phyloP scores from a whole-genome alignment of 2,113 vertebrate species.

The Eulemur rufifrons region DNA sequence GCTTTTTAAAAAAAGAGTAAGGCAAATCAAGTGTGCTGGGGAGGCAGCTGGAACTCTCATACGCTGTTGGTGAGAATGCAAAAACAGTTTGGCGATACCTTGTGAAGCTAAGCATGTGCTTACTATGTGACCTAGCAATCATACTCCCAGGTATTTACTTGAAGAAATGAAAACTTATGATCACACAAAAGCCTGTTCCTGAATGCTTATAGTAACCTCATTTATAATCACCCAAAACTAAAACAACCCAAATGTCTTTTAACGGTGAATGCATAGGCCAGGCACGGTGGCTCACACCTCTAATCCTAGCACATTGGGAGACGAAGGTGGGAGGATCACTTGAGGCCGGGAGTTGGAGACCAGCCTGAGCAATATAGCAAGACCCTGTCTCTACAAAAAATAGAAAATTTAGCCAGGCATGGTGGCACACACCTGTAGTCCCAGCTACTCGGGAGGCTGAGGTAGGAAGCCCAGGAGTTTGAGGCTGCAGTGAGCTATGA shows the following conservation, averaged over 20 bases:
- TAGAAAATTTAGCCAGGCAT: too few species aligned
- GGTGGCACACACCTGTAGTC: too few species aligned
- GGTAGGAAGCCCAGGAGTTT: too few species aligned
- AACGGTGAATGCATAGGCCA: neutral
- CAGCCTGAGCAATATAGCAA: too few species aligned
- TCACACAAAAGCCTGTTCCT: neutral
- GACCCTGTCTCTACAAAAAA: too few species aligned
- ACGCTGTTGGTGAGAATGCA: neutral
- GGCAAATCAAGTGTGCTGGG: neutral
- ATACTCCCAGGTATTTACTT: neutral
- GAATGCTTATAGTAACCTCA: neutral
- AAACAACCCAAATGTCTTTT: neutral
- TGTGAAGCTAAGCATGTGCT: neutral
- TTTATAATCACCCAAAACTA: neutral
- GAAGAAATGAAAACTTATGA: neutral
- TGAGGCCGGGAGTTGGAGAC: too few species aligned
- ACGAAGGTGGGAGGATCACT: too few species aligned
- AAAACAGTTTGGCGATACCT: neutral
- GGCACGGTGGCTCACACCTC: too few species aligned
- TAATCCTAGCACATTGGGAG: too few species aligned
- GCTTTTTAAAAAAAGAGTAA: neutral
- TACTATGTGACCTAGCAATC: neutral
- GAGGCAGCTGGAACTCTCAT: neutral
- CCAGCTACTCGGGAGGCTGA: too few species aligned
- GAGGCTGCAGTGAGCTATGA: too few species aligned